Base-by-base conservation (phyloP, 2,797 vertebrate species). In the Garrulus glandarius region DNA sequence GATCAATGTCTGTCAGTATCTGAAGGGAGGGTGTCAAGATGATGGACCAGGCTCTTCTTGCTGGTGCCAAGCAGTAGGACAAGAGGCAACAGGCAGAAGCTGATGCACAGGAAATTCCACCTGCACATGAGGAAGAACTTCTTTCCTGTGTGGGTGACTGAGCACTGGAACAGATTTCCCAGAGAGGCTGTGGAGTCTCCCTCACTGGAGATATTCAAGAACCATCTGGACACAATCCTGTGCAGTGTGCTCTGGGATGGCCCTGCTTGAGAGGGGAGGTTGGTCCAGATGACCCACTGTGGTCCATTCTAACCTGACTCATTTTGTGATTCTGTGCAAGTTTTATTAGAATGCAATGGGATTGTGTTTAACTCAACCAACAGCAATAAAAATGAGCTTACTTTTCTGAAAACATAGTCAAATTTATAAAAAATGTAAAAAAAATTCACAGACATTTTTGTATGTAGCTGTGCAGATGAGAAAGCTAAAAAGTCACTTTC, bases 401-500 rank as follows among this genome's bases (percentile, higher is more conserved):
- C 4, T 76, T 69, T 89, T 74, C 63, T 57, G 67, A 88, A 91
- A 84, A 78, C 30, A 27, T 10, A 56, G 17, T 82, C 17, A 86
- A 82, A 89, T 80, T 63, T 86, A 67, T 91, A 61, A 74, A 49
- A 75, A 85, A 70, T 49, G 4, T 76, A 36, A 80, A 91, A 89
- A 84, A 84, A 41, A 13, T 1, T 70, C 19, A n/a, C 1, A 47
- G 41, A 39, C 34, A 29, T 55, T 78, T 90, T 93, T 91, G 50
- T 44, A 69, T 52, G 32, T 47, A 88, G 23, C 17, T 64, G 7
- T 69, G 59, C 30, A 68, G 20, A 56, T 29, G 13, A 63, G 72
- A 76, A 93, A 84, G 36, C 9, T 67, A 63, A 63, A 92, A 91
- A 53, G 26, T 88, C 63, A 85, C 60, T 83, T 87, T 95, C 69